A percentile compares a stretch with the other conserved stretches of the same genome.
Conservation (phyloP, 2,113 vertebrate species). For the Perognathus longimembris region DNA sequence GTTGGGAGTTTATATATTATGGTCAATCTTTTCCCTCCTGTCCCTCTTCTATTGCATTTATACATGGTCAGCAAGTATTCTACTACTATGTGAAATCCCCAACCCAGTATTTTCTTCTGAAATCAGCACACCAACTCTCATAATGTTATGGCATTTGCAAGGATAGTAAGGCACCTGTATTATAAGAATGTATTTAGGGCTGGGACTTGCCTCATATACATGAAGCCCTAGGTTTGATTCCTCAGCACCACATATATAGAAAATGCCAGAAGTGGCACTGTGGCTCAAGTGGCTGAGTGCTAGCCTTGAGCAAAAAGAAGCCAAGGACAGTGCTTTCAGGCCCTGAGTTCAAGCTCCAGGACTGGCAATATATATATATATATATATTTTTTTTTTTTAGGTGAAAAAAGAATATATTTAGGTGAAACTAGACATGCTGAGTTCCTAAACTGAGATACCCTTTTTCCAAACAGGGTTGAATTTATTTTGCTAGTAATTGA, state of each 20-base stretch:
- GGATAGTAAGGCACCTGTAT: not conserved
- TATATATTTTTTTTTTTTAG: too few species aligned
- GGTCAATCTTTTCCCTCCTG: not conserved
- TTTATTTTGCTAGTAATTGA: slow-evolving; percentile 39
- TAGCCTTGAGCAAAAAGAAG: too few species aligned
- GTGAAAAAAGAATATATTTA: not conserved
- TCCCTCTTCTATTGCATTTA: not conserved
- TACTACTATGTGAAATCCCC: not conserved
- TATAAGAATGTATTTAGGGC: not conserved
- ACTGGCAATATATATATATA: too few species aligned
- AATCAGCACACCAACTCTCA: not conserved
- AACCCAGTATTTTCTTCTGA: not conserved
- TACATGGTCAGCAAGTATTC: not conserved
- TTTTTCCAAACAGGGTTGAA: not conserved
- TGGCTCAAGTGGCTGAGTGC: too few species aligned
- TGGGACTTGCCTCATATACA: too few species aligned
- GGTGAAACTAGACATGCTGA: not conserved
- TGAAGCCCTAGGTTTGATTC: too few species aligned
- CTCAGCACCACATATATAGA: too few species aligned
- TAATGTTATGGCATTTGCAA: not conserved
- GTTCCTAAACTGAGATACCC: not conserved
- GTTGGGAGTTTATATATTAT: not conserved
- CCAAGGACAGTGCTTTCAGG: too few species aligned
- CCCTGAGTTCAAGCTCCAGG: too few species aligned
- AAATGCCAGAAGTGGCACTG: too few species aligned